Evolutionary conservation across 2,797 vertebrate species (phyloP).

Genomic region (Eulemur coronatus): DNA sequence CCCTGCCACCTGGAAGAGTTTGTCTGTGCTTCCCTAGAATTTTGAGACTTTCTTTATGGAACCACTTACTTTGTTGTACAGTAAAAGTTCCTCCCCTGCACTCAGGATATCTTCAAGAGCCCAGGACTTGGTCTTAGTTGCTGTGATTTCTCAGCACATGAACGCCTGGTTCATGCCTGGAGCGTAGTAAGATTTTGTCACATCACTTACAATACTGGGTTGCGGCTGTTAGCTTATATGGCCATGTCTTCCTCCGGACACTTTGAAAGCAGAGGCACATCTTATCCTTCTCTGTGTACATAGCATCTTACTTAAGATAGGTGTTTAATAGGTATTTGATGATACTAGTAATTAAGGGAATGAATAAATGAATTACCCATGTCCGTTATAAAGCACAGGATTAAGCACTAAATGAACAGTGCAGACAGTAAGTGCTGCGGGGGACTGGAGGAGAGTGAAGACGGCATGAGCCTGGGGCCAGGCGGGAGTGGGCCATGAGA

Average conservation of each 20-base stretch:
- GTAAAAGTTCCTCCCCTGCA: neutral
- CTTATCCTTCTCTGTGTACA: neutral
- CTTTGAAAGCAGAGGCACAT: neutral
- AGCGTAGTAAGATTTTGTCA: neutral
- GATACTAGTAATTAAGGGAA: neutral
- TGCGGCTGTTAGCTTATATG: neutral
- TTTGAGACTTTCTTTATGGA: neutral
- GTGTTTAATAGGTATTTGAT: neutral
- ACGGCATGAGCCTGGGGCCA: neutral
- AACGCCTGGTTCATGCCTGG: neutral
- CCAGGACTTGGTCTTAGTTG: neutral
- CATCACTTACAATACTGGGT: neutral
- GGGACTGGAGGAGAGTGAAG: neutral
- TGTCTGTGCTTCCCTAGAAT: neutral
- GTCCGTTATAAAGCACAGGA: neutral
- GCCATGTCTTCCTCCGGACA: neutral
- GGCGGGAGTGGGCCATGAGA: neutral
- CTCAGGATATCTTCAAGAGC: neutral
- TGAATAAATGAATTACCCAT: neutral
- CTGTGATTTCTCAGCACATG: neutral
- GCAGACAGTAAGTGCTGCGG: neutral
- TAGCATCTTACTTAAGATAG: neutral
- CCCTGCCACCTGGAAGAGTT: neutral
- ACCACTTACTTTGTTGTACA: neutral
- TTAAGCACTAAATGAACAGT: neutral